A percentile compares a stretch with the other conserved stretches of the same genome.
Evolutionary conservation across 2,113 vertebrate species (phyloP).

Genomic region (Chroicocephalus ridibundus): DNA sequence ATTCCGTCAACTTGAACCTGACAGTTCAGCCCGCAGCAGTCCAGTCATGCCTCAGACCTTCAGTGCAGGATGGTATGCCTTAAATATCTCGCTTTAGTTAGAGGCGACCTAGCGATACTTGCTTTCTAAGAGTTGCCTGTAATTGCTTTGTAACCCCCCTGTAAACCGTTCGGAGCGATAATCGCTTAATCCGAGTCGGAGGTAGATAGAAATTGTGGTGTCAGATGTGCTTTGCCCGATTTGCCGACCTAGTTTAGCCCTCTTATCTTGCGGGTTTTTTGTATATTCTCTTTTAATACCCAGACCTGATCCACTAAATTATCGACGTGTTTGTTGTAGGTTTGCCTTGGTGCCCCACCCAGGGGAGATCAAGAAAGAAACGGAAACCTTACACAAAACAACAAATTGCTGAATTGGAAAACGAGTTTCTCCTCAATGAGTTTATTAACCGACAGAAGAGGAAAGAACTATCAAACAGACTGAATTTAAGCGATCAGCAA

Average conservation of each 20-base stretch:
- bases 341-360: conserved; percentile 87
- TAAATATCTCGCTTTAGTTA: conserved; percentile 47
- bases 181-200: background rate
- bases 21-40: conserved; percentile 78
- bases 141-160: background rate
- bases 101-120: background rate
- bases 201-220: background rate
- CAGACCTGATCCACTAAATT: conserved; percentile 16
- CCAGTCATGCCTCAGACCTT: conserved; percentile 83
- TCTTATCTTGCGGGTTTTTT: background rate
- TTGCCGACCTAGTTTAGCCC: background rate
- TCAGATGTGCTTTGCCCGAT: background rate
- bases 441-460: conserved; percentile 95
- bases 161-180: background rate
- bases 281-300: background rate
- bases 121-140: conserved; percentile 2
- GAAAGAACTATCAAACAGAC: conserved; percentile 89
- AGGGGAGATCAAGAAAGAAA: conserved; percentile 88
- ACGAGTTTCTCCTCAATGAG: conserved; percentile 91
- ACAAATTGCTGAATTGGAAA: conserved; percentile 92
- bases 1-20: conserved; percentile 83
- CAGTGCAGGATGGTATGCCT: conserved; percentile 86
- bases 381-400: conserved; percentile 93
- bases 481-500: conserved; percentile 94
- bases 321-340: conserved; percentile 76